These are phyloP conservation scores for Scolanthus callimorphus DNA, from an alignment of 92 coral and sea anemone species.

Conservation along the genomic window DNA sequence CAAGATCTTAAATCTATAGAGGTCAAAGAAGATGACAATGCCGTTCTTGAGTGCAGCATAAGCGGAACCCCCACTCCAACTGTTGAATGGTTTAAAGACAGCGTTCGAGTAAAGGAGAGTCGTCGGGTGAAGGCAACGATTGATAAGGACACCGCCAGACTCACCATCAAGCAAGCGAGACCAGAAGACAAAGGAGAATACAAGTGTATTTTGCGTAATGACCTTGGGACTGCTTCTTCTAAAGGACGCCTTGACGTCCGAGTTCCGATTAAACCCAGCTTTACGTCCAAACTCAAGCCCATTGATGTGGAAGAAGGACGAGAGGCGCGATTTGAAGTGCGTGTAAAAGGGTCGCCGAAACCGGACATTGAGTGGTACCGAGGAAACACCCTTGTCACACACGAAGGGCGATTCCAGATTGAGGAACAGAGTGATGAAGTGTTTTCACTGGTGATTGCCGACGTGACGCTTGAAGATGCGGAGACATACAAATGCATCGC, in stretches of 20 bases:
- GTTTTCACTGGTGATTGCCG: slow-evolving; percentile 49
- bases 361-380: slow-evolving; percentile 85
- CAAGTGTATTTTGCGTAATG: slow-evolving; percentile 80
- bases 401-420: slow-evolving; percentile 52
- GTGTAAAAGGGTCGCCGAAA: slow-evolving; percentile 66
- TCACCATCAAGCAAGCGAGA: slow-evolving; percentile 59
- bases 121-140: slow-evolving; percentile 62
- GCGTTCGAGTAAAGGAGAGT: slow-evolving; percentile 60
- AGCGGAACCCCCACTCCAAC: slow-evolving; percentile 77
- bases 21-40: slow-evolving; percentile 66
- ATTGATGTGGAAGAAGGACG: slow-evolving; percentile 74
- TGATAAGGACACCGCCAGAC: slow-evolving; percentile 45
- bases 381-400: slow-evolving; percentile 63
- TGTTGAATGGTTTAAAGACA: slow-evolving; percentile 80
- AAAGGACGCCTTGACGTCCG: slow-evolving; percentile 48
- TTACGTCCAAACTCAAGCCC: slow-evolving; percentile 71
- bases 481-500: slow-evolving; percentile 82
- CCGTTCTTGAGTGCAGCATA: slow-evolving; percentile 72
- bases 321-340: slow-evolving; percentile 67
- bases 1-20: slow-evolving; percentile 61
- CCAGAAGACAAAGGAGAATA: slow-evolving; percentile 82
- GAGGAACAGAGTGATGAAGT: slow-evolving; percentile 41
- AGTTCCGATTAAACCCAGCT: slow-evolving; percentile 71
- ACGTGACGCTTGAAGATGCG: slow-evolving; percentile 57
- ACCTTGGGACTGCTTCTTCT: slow-evolving; percentile 67